Percentiles rank a stretch among this genome's conserved stretches.
These are phyloP conservation scores for Periophthalmus magnuspinnatus DNA, from an alignment of 2,797 vertebrate genomes.

Conservation along the genomic window DNA sequence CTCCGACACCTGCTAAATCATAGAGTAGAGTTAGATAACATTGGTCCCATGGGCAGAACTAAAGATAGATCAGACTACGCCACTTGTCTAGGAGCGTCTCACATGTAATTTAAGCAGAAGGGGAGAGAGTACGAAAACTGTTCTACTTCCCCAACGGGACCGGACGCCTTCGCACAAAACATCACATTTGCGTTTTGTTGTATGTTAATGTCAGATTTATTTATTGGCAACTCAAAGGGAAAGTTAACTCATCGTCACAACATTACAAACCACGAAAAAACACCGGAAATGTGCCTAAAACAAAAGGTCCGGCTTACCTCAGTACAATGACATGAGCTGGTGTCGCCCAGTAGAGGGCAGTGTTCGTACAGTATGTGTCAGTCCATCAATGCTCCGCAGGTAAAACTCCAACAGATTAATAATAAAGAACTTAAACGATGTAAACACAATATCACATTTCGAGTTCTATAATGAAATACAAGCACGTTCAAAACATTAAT, in stretches of 20 bases:
- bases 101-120: slow-evolving; percentile 61
- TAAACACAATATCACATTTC: slow-evolving; percentile 51
- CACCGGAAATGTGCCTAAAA: neutral
- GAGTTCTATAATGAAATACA: slow-evolving; percentile 15
- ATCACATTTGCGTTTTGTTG: slow-evolving; percentile 4
- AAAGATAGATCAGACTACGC: slow-evolving; percentile 73
- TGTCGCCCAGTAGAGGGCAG: slow-evolving; percentile 66
- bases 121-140: slow-evolving; percentile 20
- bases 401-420: slow-evolving; percentile 13
- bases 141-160: slow-evolving; percentile 16
- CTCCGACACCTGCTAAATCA: slow-evolving; percentile 39
- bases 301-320: neutral
- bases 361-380: slow-evolving; percentile 29
- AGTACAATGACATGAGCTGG: slow-evolving; percentile 16
- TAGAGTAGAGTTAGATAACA: slow-evolving; percentile 56
- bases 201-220: slow-evolving; percentile 50
- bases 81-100: slow-evolving; percentile 53
- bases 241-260: slow-evolving; percentile 11
- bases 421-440: slow-evolving; percentile 13
- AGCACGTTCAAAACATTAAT: slow-evolving; percentile 43
- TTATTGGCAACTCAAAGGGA: slow-evolving; percentile 28
- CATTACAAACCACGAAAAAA: slow-evolving; percentile 5
- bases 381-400: slow-evolving; percentile 23
- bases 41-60: slow-evolving; percentile 57
- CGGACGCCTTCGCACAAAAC: neutral